These are phyloP conservation scores for Sebastes taczanowskii DNA, from an alignment of 2,797 vertebrate genomes.

Conservation along the genomic window DNA sequence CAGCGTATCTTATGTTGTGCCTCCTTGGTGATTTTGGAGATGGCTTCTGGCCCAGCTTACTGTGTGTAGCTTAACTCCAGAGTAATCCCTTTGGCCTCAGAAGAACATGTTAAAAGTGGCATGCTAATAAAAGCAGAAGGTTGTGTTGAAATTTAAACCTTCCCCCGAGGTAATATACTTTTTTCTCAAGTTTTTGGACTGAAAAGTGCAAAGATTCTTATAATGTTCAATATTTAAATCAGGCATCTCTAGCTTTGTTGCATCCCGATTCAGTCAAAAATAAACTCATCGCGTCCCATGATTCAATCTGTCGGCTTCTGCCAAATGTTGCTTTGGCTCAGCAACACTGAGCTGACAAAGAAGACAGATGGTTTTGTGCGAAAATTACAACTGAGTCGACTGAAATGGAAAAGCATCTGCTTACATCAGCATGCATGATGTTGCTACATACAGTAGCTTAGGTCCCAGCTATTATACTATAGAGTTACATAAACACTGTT, in stretches of 20 bases:
- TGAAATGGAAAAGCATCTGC: not conserved
- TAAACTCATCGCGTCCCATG: not conserved
- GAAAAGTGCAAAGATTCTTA: not conserved
- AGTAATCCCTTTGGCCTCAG: conserved; percentile 15
- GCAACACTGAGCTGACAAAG: not conserved
- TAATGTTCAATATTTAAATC: conserved; percentile 7
- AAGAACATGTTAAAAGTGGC: not conserved
- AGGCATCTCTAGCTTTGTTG: not conserved
- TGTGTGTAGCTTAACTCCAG: conserved; percentile 3
- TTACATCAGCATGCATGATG: not conserved
- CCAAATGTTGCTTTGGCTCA: conserved; percentile 10
- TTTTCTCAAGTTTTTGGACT: not conserved
- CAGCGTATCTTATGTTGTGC: not conserved
- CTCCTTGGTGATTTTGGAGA: conserved; percentile 18
- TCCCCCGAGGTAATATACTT: not conserved
- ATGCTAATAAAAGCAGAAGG: conserved; percentile 13
- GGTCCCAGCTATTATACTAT: not conserved
- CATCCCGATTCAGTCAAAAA: not conserved
- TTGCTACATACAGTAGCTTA: not conserved
- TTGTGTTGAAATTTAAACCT: conserved; percentile 25
- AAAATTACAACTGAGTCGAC: not conserved
- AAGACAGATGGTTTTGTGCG: not conserved
- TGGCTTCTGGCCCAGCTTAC: conserved; percentile 2
- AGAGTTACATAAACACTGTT: not conserved
- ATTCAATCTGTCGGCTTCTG: conserved; percentile 1